Evolutionary conservation across 2,113 vertebrate species (phyloP), one percentile per base, ranked within the genome.

Genomic region (Chrysochloris asiatica): DNA sequence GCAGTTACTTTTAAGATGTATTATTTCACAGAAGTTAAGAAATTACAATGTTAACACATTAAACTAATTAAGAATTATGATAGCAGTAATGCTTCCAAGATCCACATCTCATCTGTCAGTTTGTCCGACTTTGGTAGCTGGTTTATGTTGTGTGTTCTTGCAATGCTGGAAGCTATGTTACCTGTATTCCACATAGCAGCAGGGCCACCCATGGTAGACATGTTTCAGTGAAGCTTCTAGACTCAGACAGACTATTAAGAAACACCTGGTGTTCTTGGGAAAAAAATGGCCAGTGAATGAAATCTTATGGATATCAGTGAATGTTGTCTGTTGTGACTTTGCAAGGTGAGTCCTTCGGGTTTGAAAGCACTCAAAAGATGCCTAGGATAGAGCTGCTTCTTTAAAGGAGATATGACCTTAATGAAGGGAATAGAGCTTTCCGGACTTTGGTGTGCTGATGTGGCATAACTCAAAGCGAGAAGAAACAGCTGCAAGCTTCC

Each of bases 1-100:
- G 79, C 38, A 94, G 33, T 69, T 65, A 63, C 24, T 94, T 63
- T 91, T 95, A 90, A 89, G 65, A 82, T 85, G 43, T 87, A 86
- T n/a, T 71, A 67, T 65, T 65, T n/a, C 75, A 86, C 2, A 84
- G 45, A 83, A 90, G 43, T 94, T 95, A 28, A 84, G 88, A 86
- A 67, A 84, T 91, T 78, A 93, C 3, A 81, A 56, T 92, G 92
- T 89, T 22, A 54, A 7, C 22, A 89, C 52, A n/a, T 38, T 84
- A 33, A 50, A 38, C 45, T 90, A 56, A 89, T 95, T 96, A 86
- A 47, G 91, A 14, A 36, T 89, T 12, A 84, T 78, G 75, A 79
- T n/a, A 69, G 6, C 10, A 78, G 16, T 65, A 13, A n/a, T 54
- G 36, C n/a, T 93, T 93, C 45, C 69, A 84, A 75, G 48, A 87